These are phyloP conservation scores for Sclerodermus sp. DNA, from an alignment of 2,888 invertebrate species.

Conservation along the genomic window DNA sequence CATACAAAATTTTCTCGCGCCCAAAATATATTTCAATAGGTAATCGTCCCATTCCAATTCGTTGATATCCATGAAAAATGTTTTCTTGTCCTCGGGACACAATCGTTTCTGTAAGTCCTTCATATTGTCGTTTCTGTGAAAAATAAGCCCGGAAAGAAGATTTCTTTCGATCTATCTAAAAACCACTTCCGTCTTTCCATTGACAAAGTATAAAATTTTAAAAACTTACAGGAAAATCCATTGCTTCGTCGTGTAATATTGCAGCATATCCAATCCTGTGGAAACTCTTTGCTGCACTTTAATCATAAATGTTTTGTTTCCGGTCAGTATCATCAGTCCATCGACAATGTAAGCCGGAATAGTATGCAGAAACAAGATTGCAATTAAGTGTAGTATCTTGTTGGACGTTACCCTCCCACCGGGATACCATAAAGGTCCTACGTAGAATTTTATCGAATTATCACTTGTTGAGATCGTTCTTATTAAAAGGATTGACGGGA, in stretches of 20 bases:
- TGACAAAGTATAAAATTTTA: not conserved
- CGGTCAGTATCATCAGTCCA: constrained; percentile 65
- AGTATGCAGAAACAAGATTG: constrained; percentile 72
- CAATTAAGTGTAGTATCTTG: constrained; percentile 66
- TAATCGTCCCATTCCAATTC: constrained; percentile 68
- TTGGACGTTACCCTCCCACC: constrained; percentile 74
- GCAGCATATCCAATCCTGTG: constrained; percentile 68
- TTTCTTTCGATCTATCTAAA: too few relatives aligned
- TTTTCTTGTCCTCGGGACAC: constrained; percentile 49
- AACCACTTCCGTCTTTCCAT: too few relatives aligned
- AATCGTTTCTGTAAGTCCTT: constrained; percentile 33
- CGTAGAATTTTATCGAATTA: not conserved
- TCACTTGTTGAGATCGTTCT: too few relatives aligned
- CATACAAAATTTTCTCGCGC: constrained; percentile 80
- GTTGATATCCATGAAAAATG: constrained; percentile 58
- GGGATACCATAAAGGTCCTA: constrained; percentile 54
- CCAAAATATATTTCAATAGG: constrained; percentile 73
- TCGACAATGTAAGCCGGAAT: constrained; percentile 81
- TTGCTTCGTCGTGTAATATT: constrained; percentile 79
- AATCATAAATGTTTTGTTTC: constrained; percentile 75
- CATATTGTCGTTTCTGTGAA: constrained; percentile 42
- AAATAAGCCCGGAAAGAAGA: not conserved
- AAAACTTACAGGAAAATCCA: constrained; percentile 69
- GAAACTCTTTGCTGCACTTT: constrained; percentile 66
- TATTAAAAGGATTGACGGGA: too few relatives aligned